phyloP scores from a whole-genome alignment of 2,113 vertebrate species.

The Rissa tridactyla region DNA sequence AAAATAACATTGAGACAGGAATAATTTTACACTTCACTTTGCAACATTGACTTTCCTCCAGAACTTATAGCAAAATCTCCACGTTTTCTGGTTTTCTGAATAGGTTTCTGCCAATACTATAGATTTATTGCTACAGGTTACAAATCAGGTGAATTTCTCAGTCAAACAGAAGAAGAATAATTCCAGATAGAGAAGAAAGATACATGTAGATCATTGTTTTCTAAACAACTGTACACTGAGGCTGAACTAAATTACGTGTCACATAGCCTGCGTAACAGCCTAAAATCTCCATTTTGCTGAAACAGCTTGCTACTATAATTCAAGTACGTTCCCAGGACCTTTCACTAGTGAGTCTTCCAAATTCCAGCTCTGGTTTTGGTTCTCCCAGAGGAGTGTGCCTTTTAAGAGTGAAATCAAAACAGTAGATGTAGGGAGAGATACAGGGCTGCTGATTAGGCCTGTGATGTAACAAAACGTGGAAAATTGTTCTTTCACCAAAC shows the following conservation, averaged over 20 bases:
- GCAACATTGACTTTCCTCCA: conserved; percentile 69
- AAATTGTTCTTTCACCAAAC: background rate
- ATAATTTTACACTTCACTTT: conserved; percentile 76
- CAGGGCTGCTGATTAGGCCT: background rate
- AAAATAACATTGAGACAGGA: conserved; percentile 77
- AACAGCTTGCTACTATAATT: background rate
- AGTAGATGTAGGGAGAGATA: background rate
- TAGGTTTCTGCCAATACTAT: conserved; percentile 58
- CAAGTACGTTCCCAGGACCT: background rate
- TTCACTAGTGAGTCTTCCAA: background rate
- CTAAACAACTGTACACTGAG: background rate
- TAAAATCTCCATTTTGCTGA: background rate
- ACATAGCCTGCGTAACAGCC: background rate
- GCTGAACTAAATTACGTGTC: background rate
- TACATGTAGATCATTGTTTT: background rate
- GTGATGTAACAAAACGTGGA: background rate
- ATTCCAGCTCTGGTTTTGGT: background rate
- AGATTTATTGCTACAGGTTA: conserved; percentile 60
- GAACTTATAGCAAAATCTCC: conserved; percentile 56
- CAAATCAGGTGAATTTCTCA: conserved; percentile 59
- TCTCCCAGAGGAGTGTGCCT: background rate
- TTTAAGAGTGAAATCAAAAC: background rate
- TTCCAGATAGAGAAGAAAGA: background rate
- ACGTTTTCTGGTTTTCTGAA: conserved; percentile 48
- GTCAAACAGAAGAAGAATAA: conserved; percentile 53